Percentiles rank a stretch among this genome's conserved stretches.
phyloP scores from a whole-genome alignment of 2,113 vertebrate species.

The Nothoprocta pentlandii region DNA sequence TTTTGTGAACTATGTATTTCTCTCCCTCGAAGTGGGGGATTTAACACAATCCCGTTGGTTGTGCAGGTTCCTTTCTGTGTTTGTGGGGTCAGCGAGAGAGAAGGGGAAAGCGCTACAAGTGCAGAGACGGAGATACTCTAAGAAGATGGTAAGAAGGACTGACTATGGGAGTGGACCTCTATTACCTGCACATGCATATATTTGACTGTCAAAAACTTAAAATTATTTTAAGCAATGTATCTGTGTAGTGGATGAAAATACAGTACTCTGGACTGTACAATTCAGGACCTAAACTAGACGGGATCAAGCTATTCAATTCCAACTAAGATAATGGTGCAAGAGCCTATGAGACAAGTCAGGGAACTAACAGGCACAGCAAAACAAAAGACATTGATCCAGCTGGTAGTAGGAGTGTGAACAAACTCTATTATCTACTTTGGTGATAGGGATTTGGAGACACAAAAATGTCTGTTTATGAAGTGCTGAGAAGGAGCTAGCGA shows the following conservation, averaged over 20 bases:
- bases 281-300: background rate
- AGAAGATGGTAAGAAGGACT: background rate
- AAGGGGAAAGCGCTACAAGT: background rate
- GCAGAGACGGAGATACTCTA: background rate
- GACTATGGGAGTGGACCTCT: background rate
- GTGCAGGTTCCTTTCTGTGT: background rate
- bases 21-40: background rate
- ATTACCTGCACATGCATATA: background rate
- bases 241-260: background rate
- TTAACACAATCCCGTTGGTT: background rate
- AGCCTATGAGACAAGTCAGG: background rate
- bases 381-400: background rate
- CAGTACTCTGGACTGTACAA: background rate
- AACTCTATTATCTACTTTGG: background rate
- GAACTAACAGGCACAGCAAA: slow-evolving; percentile 3
- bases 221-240: background rate
- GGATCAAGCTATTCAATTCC: background rate
- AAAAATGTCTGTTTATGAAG: background rate
- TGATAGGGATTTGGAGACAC: background rate
- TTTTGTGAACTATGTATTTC: background rate
- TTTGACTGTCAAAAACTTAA: background rate
- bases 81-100: background rate
- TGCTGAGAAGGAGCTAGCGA: background rate
- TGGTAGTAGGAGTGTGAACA: background rate
- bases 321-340: background rate